Base-by-base conservation (phyloP, 2,113 vertebrate genomes). In the Ageneiosus marmoratus region DNA sequence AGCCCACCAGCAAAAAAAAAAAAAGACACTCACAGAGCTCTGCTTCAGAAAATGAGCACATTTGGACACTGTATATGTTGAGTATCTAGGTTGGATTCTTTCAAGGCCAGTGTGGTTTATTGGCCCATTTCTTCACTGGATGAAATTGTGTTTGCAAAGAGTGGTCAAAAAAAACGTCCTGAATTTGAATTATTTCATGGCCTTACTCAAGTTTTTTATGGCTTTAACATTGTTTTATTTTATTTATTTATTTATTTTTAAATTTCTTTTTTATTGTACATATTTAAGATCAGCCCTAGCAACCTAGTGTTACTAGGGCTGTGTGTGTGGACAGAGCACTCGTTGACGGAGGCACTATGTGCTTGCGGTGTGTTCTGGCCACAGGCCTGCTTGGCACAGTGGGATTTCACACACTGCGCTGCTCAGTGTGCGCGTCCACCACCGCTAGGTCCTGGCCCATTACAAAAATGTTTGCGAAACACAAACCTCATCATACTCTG, bases 401-500 rank as follows among this genome's bases (percentile, higher is more conserved):
- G 37, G 86, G 85, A 72, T 85, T 81, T 80, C 87, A 89, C 91
- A 91, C 90, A 91, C 87, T 88, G 88, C n/a, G 51, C 84, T 88
- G 86, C 88, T 89, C 88, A 90, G 92, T 91, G 84, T 86, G 80
- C 85, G 87, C 84, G 81, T 82, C 75, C 67, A 69, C 87, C 81
- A 65, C 41, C 83, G 86, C 89, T 56, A 65, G 87, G 90, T 91
- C 89, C 88, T 84, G 79, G 86, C 22, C 83, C 84, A 91, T 92
- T 90, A 89, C 81, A 90, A 90, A 92, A 92, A 89, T 88, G 90
- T 94, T 91, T 91, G 87, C 84, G 87, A 88, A 83, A 82, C 50
- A 41, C 69, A 90, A 90, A 92, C 89, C 89, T 87, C 88, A 86
- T 80, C 86, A 88, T 92, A 82, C 80, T 78, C 88, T 89, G 88